phyloP scores from a whole-genome alignment of 53 echinoderm and acorn worm species.

The Zoroaster sp. region DNA sequence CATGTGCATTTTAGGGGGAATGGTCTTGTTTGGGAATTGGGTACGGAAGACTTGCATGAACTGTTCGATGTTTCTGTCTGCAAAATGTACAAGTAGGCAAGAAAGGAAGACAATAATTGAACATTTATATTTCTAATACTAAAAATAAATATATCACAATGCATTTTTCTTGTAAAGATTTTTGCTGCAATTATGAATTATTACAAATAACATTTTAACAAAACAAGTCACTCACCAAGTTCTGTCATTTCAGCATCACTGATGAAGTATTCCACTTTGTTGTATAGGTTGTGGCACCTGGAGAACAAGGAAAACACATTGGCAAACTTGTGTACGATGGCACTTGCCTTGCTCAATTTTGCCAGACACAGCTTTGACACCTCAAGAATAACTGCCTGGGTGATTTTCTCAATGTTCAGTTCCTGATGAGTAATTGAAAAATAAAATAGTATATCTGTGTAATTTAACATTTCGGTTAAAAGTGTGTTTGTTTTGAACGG shows the following conservation, averaged over 20 bases:
- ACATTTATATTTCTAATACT: not conserved
- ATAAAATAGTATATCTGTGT: no score
- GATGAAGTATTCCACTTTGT: not conserved
- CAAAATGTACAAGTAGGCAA: no score
- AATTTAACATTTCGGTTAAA: no score
- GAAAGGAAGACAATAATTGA: not conserved
- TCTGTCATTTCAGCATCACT: not conserved
- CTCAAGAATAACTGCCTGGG: not conserved
- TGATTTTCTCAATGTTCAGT: not conserved
- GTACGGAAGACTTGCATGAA: conserved; percentile 9
- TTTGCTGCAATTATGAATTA: no score
- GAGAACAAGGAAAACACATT: not conserved
- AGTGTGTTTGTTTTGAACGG: no score
- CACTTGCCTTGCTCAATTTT: no score
- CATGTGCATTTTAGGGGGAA: conserved; percentile 57
- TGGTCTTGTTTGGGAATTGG: conserved; percentile 8
- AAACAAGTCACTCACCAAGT: not conserved
- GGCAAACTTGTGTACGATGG: no score
- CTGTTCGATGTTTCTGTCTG: not conserved
- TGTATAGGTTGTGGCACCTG: not conserved
- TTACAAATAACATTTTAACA: not conserved
- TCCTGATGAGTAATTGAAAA: not conserved
- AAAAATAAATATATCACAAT: no score
- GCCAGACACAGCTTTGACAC: not conserved
- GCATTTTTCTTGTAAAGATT: not conserved